phyloP scores from a whole-genome alignment of 2,113 vertebrate genomes.

The Pogonocichla stellata region DNA sequence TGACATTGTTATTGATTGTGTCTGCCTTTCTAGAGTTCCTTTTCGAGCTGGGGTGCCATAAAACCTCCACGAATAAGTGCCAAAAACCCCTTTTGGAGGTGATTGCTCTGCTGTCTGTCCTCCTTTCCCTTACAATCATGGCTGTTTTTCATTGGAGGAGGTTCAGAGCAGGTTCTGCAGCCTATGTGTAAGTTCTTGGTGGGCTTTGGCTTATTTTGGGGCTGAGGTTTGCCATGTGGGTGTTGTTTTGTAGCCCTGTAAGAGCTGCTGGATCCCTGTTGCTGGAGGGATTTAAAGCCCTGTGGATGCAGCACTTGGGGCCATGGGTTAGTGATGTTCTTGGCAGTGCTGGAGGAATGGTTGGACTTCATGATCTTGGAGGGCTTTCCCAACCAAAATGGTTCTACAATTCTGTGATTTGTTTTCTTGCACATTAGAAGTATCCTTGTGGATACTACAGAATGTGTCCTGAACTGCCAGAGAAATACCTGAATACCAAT shows the following conservation, averaged over 20 bases:
- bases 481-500: fast-evolving
- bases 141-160: not conserved
- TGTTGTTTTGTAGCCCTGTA: not conserved
- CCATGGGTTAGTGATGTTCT: not conserved
- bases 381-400: not conserved
- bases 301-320: not conserved
- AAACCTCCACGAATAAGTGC: not conserved
- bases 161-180: not conserved
- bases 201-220: not conserved
- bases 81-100: not conserved
- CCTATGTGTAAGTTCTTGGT: not conserved
- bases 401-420: fast-evolving
- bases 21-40: not conserved
- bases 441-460: not conserved
- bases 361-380: not conserved
- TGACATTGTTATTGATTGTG: not conserved
- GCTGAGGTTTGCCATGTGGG: not conserved
- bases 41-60: not conserved
- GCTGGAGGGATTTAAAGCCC: not conserved
- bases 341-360: not conserved
- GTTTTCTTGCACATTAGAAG: not conserved
- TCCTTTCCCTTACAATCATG: fast-evolving
- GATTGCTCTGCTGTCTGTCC: not conserved
- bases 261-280: not conserved
- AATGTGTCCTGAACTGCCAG: fast-evolving